Evolutionary conservation across 2,888 invertebrate genomes (phyloP).

Genomic region (Dysmachus trigonus): DNA sequence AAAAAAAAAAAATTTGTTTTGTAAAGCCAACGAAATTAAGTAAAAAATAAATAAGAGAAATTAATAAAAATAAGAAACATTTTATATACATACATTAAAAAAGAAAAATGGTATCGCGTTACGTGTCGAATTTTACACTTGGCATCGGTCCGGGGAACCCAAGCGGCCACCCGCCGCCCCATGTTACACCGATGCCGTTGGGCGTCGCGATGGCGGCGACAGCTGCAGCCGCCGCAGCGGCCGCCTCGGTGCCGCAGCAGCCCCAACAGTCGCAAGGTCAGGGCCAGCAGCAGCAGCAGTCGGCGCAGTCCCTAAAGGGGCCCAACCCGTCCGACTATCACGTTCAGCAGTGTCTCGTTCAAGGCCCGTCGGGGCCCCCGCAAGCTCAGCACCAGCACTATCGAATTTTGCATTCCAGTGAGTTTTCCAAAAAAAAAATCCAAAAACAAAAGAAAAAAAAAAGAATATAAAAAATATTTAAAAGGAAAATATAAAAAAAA

Average conservation of each 20-base stretch:
- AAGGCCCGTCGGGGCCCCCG: conserved; percentile 35
- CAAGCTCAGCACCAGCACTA: conserved; percentile 47
- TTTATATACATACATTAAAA: no score
- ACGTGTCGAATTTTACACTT: conserved; percentile 46
- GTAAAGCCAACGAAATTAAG: background rate
- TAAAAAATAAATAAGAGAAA: background rate
- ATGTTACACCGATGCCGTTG: conserved; percentile 44
- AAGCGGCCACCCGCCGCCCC: conserved; percentile 42
- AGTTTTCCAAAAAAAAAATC: conserved; percentile 23
- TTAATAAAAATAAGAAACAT: background rate
- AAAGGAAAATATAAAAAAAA: background rate
- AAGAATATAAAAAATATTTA: background rate
- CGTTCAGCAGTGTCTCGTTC: conserved; percentile 46
- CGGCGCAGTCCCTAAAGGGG: conserved; percentile 47
- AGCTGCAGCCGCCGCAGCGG: conserved; percentile 44
- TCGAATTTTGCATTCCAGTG: conserved; percentile 49
- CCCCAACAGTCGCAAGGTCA: conserved; percentile 24
- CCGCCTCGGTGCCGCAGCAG: conserved; percentile 37
- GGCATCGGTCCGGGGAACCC: conserved; percentile 46
- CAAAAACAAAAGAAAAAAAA: background rate
- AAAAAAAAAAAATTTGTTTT: no score
- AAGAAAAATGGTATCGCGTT: conserved; percentile 47
- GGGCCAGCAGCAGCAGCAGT: conserved; percentile 18
- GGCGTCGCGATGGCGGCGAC: conserved; percentile 49
- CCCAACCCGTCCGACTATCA: conserved; percentile 46